Conservation (phyloP, 1,140 invertebrate species). For the Solenopsis invicta region DNA sequence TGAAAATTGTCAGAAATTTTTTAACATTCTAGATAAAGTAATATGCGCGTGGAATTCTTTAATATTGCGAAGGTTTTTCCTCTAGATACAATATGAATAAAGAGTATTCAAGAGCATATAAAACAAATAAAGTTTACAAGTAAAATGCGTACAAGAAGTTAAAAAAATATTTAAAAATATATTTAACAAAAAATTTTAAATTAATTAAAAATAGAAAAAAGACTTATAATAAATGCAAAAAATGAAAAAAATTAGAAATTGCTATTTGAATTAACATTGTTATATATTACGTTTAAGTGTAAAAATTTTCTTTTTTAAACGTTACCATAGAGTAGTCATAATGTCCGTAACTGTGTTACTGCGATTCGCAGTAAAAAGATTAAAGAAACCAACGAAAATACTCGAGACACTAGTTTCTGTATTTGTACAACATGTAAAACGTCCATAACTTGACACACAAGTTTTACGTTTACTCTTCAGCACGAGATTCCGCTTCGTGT, state of each 20-base stretch:
- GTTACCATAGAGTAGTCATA: background rate
- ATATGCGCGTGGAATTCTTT: background rate
- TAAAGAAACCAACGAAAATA: background rate
- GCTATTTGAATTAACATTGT: background rate
- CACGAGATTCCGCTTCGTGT: conserved; percentile 8
- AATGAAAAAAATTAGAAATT: background rate
- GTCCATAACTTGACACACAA: conserved; percentile 6
- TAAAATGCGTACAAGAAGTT: background rate
- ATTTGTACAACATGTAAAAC: conserved; percentile 26
- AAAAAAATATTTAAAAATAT: background rate
- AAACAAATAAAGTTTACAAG: background rate
- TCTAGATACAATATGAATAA: background rate
- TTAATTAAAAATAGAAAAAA: background rate
- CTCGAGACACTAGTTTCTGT: background rate
- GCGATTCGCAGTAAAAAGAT: background rate
- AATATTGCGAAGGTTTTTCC: background rate
- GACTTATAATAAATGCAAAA: background rate
- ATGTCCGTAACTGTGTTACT: background rate
- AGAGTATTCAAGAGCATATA: background rate
- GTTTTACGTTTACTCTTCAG: background rate
- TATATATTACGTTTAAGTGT: background rate
- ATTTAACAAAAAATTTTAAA: background rate
- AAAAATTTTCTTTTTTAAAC: background rate
- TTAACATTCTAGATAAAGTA: conserved; percentile 5
- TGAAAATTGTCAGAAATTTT: background rate